A percentile compares a stretch with the other conserved stretches of the same genome.
phyloP scores from a whole-genome alignment of 2,888 invertebrate species.

The Trachelus stipa region DNA sequence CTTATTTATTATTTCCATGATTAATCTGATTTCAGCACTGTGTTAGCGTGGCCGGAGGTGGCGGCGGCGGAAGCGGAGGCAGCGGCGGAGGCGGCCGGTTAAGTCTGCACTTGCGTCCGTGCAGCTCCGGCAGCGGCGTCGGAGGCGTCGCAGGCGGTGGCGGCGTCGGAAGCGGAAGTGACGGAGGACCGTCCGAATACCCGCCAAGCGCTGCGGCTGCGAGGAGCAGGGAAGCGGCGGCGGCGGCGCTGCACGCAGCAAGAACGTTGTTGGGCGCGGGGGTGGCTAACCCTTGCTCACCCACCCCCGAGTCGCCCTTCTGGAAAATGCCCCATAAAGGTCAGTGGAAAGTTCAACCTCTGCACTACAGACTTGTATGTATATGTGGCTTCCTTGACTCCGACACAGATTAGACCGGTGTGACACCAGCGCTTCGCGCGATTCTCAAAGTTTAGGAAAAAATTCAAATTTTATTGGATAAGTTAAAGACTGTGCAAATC shows the following conservation, averaged over 20 bases:
- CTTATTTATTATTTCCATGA: too few relatives aligned
- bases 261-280: slow-evolving; percentile 71
- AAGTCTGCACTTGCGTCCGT: slow-evolving; percentile 72
- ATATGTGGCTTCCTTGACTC: too few relatives aligned
- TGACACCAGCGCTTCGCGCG: too few relatives aligned
- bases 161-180: slow-evolving; percentile 58
- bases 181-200: slow-evolving; percentile 68
- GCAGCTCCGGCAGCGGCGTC: slow-evolving; percentile 61
- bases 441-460: too few relatives aligned
- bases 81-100: slow-evolving; percentile 66
- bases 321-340: slow-evolving; percentile 93
- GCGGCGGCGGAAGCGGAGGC: slow-evolving; percentile 50
- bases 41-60: slow-evolving; percentile 66
- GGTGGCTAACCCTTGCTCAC: slow-evolving; percentile 76
- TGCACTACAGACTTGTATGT: too few relatives aligned
- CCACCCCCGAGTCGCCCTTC: slow-evolving; percentile 82
- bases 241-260: slow-evolving; percentile 68
- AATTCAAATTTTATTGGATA: too few relatives aligned
- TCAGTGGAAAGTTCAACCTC: slow-evolving; percentile 60
- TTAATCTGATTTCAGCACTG: slow-evolving; percentile 55
- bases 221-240: slow-evolving; percentile 68
- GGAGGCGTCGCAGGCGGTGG: slow-evolving; percentile 49
- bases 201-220: slow-evolving; percentile 66
- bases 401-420: too few relatives aligned
- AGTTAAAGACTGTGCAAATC: too few relatives aligned